Conservation (phyloP, 2,888 invertebrate genomes). For the Timema podura region DNA sequence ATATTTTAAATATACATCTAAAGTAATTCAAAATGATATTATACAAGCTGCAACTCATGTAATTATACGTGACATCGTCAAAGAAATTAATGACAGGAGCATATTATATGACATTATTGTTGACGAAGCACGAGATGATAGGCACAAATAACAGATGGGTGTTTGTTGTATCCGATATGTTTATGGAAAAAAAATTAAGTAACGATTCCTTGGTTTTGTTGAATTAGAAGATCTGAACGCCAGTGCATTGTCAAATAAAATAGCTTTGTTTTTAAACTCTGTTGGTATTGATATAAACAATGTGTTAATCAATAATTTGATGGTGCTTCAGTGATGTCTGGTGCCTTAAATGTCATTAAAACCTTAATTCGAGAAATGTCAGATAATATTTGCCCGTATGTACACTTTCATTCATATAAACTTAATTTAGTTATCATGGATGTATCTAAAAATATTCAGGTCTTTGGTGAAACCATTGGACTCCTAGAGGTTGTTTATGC, state of each 20-base stretch:
- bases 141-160: background rate
- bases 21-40: background rate
- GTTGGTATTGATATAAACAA: background rate
- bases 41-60: background rate
- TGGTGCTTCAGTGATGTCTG: background rate
- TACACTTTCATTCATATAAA: background rate
- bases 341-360: background rate
- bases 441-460: background rate
- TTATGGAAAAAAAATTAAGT: background rate
- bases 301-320: conserved; percentile 1
- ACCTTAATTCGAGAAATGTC: background rate
- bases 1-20: background rate
- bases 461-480: background rate
- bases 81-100: background rate
- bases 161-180: background rate
- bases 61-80: background rate
- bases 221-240: background rate
- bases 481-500: background rate
- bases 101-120: background rate
- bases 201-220: conserved; percentile 3
- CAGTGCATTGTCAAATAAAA: background rate
- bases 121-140: background rate
- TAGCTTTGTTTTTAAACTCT: background rate
- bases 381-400: background rate
- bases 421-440: background rate